A percentile compares a stretch with the other conserved stretches of the same genome.
phyloP scores from a whole-genome alignment of 2,888 invertebrate species.

The Hypomecis atomaria region DNA sequence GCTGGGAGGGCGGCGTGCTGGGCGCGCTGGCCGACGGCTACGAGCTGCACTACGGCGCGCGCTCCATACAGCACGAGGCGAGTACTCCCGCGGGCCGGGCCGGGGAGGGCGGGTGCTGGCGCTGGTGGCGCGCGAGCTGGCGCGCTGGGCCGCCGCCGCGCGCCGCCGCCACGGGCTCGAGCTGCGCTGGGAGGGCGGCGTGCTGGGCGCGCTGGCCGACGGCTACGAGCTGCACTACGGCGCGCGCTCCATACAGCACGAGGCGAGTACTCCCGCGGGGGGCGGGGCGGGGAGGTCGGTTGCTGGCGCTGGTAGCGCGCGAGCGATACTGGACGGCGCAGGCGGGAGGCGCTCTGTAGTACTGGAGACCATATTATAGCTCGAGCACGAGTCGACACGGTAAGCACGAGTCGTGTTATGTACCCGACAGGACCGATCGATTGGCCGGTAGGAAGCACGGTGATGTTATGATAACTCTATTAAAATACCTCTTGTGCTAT shows the following conservation, averaged over 20 bases:
- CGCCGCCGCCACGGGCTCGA: constrained; percentile 89
- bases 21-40: constrained; percentile 89
- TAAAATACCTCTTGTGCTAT: too few relatives aligned
- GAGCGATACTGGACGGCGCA: too few relatives aligned
- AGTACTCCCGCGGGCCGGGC: neutral
- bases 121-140: constrained; percentile 91
- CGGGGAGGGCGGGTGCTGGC: constrained; percentile 87
- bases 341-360: too few relatives aligned
- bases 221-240: constrained; percentile 95
- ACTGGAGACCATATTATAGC: too few relatives aligned
- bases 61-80: constrained; percentile 96
- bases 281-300: neutral
- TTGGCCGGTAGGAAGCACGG: too few relatives aligned
- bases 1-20: constrained; percentile 93
- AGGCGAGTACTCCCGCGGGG: constrained; percentile 82
- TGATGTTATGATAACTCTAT: too few relatives aligned
- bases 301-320: constrained; percentile 90
- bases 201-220: constrained; percentile 89
- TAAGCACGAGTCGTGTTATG: too few relatives aligned
- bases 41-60: constrained; percentile 95
- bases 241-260: constrained; percentile 95
- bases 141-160: constrained; percentile 91
- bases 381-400: too few relatives aligned
- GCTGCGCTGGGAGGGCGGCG: constrained; percentile 92
- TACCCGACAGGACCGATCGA: neutral